Evolutionary conservation across 1,140 invertebrate species (phyloP).

Genomic region (Drosophila sucinea): DNA sequence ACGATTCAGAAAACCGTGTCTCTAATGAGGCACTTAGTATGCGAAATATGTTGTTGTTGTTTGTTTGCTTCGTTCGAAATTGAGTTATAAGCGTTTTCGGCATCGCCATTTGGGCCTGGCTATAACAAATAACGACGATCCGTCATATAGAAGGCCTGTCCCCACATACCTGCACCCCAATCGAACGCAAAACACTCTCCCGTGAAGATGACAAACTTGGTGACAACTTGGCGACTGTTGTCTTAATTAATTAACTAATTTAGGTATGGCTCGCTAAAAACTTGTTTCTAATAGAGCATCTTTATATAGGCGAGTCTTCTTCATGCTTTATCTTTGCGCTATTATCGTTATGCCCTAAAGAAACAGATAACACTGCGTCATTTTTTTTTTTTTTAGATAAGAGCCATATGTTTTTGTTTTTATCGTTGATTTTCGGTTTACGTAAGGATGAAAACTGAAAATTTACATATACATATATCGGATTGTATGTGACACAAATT

Average conservation of each 20-base stretch:
- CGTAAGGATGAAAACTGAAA: constrained; percentile 47
- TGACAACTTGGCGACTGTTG: constrained; percentile 32
- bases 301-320: constrained; percentile 42
- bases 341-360: constrained; percentile 50
- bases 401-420: constrained; percentile 32
- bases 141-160: constrained; percentile 38
- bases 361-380: constrained; percentile 64
- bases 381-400: constrained; percentile 36
- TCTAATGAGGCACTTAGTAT: constrained; percentile 77
- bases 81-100: constrained; percentile 60
- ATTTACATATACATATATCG: constrained; percentile 48
- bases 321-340: constrained; percentile 30
- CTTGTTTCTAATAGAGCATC: constrained; percentile 38
- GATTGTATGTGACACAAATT: constrained; percentile 54
- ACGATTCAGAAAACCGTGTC: constrained; percentile 52
- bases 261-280: constrained; percentile 37
- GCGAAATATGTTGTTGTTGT: constrained; percentile 64
- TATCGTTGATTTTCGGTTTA: constrained; percentile 30
- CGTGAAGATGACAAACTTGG: background rate
- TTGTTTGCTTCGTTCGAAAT: constrained; percentile 45
- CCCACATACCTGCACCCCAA: background rate
- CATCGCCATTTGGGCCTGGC: constrained; percentile 28
- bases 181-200: background rate
- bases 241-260: constrained; percentile 56
- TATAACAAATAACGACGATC: constrained; percentile 55